A percentile compares a stretch with the other conserved stretches of the same genome.
Conservation (phyloP, 2,888 invertebrate genomes). For the Chrysomela aeneicollis region DNA sequence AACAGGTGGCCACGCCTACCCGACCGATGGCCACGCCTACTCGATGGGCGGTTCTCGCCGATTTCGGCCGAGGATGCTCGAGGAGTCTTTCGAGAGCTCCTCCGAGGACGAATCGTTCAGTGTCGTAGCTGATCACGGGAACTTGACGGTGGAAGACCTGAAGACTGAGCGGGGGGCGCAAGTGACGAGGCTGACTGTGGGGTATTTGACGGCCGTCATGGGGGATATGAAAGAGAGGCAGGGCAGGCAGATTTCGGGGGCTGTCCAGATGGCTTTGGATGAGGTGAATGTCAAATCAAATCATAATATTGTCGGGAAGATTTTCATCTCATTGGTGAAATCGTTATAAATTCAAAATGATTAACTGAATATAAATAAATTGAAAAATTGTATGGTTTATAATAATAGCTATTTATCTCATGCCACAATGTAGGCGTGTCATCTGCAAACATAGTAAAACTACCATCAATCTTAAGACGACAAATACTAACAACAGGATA, state of each 20-base stretch:
- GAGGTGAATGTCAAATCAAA: no score
- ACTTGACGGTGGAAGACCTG: constrained; percentile 48
- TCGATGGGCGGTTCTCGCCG: background rate
- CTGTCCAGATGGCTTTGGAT: constrained; percentile 87
- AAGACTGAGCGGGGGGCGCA: constrained; percentile 65
- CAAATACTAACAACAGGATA: no score
- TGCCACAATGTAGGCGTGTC: no score
- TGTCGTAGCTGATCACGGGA: constrained; percentile 18
- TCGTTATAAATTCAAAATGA: no score
- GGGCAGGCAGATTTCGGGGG: constrained; percentile 89
- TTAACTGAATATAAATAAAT: no score
- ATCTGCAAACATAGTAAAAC: no score
- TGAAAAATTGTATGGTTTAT: no score
- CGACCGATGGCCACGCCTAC: background rate
- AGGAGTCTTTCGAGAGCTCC: background rate
- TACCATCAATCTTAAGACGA: no score
- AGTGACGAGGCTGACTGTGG: constrained; percentile 75
- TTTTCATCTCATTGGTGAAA: no score
- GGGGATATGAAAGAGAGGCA: constrained; percentile 76
- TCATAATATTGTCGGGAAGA: no score
- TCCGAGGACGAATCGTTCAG: constrained; percentile 15
- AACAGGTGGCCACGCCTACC: constrained; percentile 1
- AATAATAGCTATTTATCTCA: no score
- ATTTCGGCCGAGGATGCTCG: background rate
- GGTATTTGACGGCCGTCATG: constrained; percentile 85